Percentiles rank a stretch among this genome's conserved stretches.
Conservation (phyloP, 92 coral and sea anemone genomes). For the Porites evermanni region DNA sequence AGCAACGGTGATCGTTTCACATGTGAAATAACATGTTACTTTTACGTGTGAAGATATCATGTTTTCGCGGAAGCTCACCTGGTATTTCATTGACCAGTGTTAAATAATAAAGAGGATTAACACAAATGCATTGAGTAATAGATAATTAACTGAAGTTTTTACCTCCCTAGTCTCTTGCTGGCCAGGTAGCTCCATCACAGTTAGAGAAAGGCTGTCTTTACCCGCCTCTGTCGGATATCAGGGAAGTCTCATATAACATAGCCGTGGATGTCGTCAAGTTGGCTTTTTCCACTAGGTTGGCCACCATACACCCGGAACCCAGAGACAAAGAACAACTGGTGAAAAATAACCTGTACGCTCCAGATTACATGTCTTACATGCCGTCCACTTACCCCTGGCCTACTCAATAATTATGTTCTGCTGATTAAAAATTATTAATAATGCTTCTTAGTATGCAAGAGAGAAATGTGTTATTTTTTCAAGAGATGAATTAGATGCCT, state of each 20-base stretch:
- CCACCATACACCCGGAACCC: conserved; percentile 91
- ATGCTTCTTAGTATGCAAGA: too few relatives aligned
- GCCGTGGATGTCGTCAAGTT: conserved; percentile 82
- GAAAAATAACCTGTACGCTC: conserved; percentile 75
- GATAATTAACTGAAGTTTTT: background rate
- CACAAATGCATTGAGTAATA: background rate
- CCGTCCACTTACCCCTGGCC: conserved; percentile 91
- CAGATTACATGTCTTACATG: conserved; percentile 90
- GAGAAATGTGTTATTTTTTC: too few relatives aligned
- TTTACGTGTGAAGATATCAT: too few relatives aligned
- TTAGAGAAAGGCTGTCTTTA: conserved; percentile 88
- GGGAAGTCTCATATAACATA: conserved; percentile 82
- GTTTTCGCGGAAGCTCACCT: too few relatives aligned
- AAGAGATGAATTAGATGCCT: background rate
- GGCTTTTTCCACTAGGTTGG: conserved; percentile 81
- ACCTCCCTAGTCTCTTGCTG: conserved; percentile 81
- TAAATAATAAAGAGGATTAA: too few relatives aligned
- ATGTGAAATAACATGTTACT: too few relatives aligned
- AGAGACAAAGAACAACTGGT: conserved; percentile 78
- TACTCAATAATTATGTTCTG: background rate
- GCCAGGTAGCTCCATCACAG: conserved; percentile 80
- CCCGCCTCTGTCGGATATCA: conserved; percentile 91
- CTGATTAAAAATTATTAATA: background rate
- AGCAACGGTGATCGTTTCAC: too few relatives aligned
- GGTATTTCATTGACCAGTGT: too few relatives aligned